Conservation (phyloP, 2,113 vertebrate species). For the Australoheros scitulus region DNA sequence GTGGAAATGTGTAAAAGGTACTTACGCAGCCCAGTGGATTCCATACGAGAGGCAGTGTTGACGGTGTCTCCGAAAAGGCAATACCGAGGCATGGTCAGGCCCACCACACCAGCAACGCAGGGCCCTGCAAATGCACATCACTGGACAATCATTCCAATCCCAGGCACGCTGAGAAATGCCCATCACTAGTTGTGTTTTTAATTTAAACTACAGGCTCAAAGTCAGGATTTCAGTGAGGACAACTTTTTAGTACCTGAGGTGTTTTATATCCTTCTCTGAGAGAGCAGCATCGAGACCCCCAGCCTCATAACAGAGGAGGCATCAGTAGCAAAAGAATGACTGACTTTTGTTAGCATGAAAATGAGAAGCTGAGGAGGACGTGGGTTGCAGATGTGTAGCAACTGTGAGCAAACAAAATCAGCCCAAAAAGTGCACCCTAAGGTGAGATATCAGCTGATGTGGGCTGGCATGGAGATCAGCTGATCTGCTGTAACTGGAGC, state of each 20-base stretch:
- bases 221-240: not conserved
- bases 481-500: not conserved
- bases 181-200: not conserved
- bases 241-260: not conserved
- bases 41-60: conserved; percentile 91
- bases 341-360: not conserved
- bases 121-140: conserved; percentile 77
- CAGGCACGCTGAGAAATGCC: not conserved
- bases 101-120: conserved; percentile 89
- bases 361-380: not conserved
- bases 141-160: not conserved
- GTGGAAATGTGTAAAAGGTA: conserved; percentile 8
- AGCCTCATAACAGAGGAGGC: not conserved
- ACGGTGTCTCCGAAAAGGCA: conserved; percentile 96
- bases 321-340: not conserved
- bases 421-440: not conserved
- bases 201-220: not conserved
- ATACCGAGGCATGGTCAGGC: conserved; percentile 92
- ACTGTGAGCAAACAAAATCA: not conserved
- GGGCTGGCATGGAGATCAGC: not conserved
- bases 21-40: conserved; percentile 92
- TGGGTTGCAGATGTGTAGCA: not conserved
- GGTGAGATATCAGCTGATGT: not conserved
- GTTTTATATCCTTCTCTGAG: not conserved
- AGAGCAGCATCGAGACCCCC: not conserved